These are phyloP conservation scores for Troides oblongomaculatus DNA, from an alignment of 2,888 invertebrate species.

Conservation along the genomic window DNA sequence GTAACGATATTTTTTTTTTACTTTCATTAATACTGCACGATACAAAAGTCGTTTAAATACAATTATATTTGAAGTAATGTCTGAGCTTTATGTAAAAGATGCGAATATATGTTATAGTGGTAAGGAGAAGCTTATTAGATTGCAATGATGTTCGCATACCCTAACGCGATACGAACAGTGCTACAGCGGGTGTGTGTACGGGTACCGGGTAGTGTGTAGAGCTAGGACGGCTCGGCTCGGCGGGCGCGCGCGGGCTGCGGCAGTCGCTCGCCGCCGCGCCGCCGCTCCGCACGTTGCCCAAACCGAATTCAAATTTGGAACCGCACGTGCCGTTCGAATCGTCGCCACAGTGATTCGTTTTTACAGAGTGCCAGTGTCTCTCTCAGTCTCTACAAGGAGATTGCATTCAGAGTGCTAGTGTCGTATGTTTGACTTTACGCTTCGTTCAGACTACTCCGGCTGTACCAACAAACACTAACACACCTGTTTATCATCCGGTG, in stretches of 20 bases:
- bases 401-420: slow-evolving; percentile 33
- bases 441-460: too few species aligned
- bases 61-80: too few species aligned
- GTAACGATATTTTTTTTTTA: too few species aligned
- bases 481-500: too few species aligned
- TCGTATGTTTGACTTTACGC: slow-evolving; percentile 25
- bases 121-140: not conserved
- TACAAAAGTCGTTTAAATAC: too few species aligned
- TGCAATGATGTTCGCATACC: not conserved
- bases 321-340: slow-evolving; percentile 35
- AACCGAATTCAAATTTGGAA: slow-evolving; percentile 38
- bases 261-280: slow-evolving; percentile 44
- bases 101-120: not conserved
- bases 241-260: slow-evolving; percentile 49
- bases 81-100: not conserved
- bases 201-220: not conserved
- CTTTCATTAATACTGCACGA: too few species aligned
- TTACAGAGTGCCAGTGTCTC: slow-evolving; percentile 35
- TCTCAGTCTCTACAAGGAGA: slow-evolving; percentile 42
- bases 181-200: not conserved
- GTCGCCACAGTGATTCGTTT: slow-evolving; percentile 28
- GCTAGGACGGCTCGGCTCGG: slow-evolving; percentile 5
- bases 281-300: slow-evolving; percentile 41
- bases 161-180: not conserved
- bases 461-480: too few species aligned